Base-by-base conservation (phyloP, 2,888 invertebrate genomes). In the Myopa testacea region DNA sequence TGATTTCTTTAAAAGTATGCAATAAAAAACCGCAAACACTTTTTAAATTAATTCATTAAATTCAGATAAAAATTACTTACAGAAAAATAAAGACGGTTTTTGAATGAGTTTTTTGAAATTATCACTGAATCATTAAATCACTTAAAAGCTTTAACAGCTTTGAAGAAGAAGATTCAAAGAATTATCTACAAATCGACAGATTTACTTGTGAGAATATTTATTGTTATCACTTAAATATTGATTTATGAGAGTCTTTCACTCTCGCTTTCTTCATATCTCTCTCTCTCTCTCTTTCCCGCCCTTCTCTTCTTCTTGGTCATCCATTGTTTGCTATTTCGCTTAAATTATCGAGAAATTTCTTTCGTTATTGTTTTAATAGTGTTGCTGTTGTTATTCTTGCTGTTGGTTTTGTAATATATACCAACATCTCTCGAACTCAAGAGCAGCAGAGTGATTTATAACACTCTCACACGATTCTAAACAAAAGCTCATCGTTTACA, bases 271-370 rank as follows among this genome's bases (percentile, higher is more conserved):
- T 26, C 6, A 60, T 58, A 38, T 38, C 45, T 26, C 6, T 12
- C 8, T 73, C 0, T 62, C 34, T 71, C 16, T 58, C 8, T 58
- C n/a, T 71, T 26, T 7, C 52, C 58, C 58, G 50, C 10, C 34
- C 1, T 52, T 12, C 16, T 52, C 26, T 58, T 58, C 58, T 71
- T n/a, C 16, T 26, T 70, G 3, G 1, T 69, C 19, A 10, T 69
- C n/a, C 40, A 26, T 70, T 70, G 52, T 52, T 52, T 26, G 14
- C 19, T 5, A 19, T 71, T 71, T 50, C 38, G 52, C 52, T 45
- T 69, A 50, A 69, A 69, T 7, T 69, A 69, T 69, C 50, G 68
- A 69, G 50, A 45, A 45, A 45, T 6, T 45, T 45, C 37, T 40
- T 69, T 26, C 52, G 52, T 40, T 65, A 12, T 7, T 74, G 37